phyloP scores from a whole-genome alignment of 2,797 vertebrate genomes.

The Hyperoplus lanceolatus region DNA sequence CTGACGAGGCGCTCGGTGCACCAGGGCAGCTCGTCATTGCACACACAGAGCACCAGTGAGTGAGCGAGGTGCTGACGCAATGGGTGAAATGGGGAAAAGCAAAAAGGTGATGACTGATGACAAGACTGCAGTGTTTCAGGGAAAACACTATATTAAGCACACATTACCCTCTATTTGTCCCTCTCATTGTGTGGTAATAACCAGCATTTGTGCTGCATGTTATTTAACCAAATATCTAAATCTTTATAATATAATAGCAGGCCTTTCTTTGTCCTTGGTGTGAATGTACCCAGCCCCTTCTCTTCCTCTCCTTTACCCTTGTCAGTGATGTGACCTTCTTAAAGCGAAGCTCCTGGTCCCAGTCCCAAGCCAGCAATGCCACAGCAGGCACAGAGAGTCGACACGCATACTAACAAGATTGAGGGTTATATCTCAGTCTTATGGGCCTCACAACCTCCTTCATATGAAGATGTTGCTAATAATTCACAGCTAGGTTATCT shows the following conservation, averaged over 20 bases:
- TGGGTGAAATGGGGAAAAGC: conserved; percentile 32
- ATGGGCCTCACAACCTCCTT: conserved; percentile 26
- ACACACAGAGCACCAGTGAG: conserved; percentile 4
- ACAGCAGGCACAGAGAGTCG: conserved; percentile 47
- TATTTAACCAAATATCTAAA: conserved; percentile 31
- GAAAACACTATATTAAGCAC: conserved; percentile 5
- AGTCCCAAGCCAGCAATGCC: conserved; percentile 61
- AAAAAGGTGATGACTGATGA: conserved; percentile 43
- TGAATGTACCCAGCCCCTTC: conserved; percentile 33
- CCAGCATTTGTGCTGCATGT: conserved; percentile 9
- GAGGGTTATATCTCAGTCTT: conserved; percentile 51
- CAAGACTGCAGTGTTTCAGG: conserved; percentile 37
- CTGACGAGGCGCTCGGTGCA: conserved; percentile 57
- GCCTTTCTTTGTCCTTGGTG: conserved; percentile 60
- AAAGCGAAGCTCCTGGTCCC: conserved; percentile 63
- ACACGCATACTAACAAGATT: conserved; percentile 70
- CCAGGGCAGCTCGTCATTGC: conserved; percentile 23
- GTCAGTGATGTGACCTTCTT: conserved; percentile 77
- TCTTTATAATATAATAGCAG: conserved; percentile 21
- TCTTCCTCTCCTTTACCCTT: conserved; percentile 45
- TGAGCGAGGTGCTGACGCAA: conserved; percentile 58
- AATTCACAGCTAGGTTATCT: conserved; percentile 13
- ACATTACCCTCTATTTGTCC: conserved; percentile 10
- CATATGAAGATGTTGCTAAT: conserved; percentile 9
- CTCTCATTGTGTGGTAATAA: not conserved